Base-by-base conservation (phyloP, 2,113 vertebrate species). In the Delphinapterus leucas region DNA sequence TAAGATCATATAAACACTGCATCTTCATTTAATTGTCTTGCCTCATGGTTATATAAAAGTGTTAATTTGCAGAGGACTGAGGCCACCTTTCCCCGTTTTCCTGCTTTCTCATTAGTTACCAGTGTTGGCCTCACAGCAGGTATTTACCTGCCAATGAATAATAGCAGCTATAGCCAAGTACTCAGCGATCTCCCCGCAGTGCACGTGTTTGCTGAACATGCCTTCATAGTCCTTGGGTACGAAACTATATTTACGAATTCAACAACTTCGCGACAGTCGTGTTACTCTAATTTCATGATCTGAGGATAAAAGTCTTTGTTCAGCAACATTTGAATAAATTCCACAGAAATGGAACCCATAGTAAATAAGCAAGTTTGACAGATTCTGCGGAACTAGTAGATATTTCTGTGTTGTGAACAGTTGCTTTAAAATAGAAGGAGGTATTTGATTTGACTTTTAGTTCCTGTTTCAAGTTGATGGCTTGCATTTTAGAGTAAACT, bases 191-290 rank as follows among this genome's bases (percentile, higher is more conserved):
- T 31, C 25, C 41, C 23, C 5, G 6, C 63, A 49, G 25, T 0
- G 23, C 9, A 0, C 1, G 3, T 5, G 36, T 28, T 63, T 25
- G 68, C 58, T 25, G 3, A 71, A 3, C 0, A 18, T 23, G n/a
- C 8, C 88, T 33, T 65, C 38, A 1, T 6, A 2, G 90, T 14
- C 58, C 67, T 36, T 67, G 63, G 36, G 41, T 21, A 14, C 63
- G 55, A 79, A 55, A 26, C 13, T 36, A 0, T 36, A 21, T 21
- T 67, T 82, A 60, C 87, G 73, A 73, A 38, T 15, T 7, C 26
- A 28, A 8, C 12, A 33, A 15, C 1, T 8, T 33, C 20, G 1
- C 5, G 33, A 17, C 8, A 25, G 6, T 41, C 13, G 6, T 9
- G 58, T 47, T 38, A 21, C 28, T 61, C 28, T 6, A 17, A 26